Evolutionary conservation across 2,888 invertebrate species (phyloP).

Genomic region (Eristalis pertinax): DNA sequence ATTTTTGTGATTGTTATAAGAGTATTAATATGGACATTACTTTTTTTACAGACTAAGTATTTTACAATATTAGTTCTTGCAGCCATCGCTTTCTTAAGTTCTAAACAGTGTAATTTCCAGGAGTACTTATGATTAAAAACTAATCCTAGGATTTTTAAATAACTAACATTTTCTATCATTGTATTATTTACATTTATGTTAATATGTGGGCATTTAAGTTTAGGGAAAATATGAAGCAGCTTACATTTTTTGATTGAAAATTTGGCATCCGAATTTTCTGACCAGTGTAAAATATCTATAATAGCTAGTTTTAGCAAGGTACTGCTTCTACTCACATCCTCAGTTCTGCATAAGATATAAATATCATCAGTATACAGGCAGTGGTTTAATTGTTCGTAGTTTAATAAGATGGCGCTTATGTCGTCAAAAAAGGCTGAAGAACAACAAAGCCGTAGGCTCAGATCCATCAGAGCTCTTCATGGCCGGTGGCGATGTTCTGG

Average conservation of each 20-base stretch:
- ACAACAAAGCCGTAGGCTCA: no score
- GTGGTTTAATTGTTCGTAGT: neutral
- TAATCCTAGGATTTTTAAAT: constrained; percentile 12
- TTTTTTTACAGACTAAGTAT: constrained; percentile 7
- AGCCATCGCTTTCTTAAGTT: no score
- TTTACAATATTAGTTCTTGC: neutral
- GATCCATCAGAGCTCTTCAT: no score
- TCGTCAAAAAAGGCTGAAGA: no score
- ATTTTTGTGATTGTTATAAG: neutral
- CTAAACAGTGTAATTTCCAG: constrained; percentile 17
- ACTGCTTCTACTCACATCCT: no score
- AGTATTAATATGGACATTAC: constrained; percentile 2
- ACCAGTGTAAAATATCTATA: neutral
- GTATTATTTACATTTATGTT: constrained; percentile 1
- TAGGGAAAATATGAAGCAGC: neutral
- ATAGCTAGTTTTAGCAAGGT: constrained; percentile 4
- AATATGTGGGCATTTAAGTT: neutral
- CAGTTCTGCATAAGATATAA: no score
- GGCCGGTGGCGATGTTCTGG: no score
- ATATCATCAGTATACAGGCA: no score
- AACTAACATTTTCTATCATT: neutral
- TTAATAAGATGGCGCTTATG: no score
- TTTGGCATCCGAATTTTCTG: neutral
- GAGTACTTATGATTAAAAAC: constrained; percentile 14
- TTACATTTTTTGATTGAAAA: constrained; percentile 3